Evolutionary conservation across 2,888 invertebrate genomes (phyloP), one percentile per base, ranked within the genome.

Genomic region (Heliconius aoede): DNA sequence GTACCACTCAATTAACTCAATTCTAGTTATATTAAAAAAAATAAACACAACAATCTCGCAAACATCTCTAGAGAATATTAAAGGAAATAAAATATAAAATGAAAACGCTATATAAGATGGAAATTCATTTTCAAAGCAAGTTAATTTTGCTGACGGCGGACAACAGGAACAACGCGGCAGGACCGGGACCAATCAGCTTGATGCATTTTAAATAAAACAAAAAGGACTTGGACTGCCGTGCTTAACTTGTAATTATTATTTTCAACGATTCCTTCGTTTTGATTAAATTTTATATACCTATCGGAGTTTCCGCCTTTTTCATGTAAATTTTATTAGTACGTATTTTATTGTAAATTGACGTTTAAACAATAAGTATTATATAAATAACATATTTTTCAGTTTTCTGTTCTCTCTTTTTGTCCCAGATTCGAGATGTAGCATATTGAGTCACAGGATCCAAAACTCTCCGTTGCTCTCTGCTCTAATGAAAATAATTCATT

Each of bases 161-260:
- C 30, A 69, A 61, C 62, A 71, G 40, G 72, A 67, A 40, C 68
- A 71, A 72, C 72, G 68, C 73, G 74, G 36, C 64, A 46, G 68
- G 32, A 77, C 72, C 58, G 77, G 71, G 71, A 78, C 78, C 81
- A 81, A 81, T 81, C 80, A 76, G 74, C 80, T 78, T 81, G 80
- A 81, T 81, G 81, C 80, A 76, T 81, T 80, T 75, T 73, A 78
- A 80, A 80, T 78, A 76, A 75, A 76, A 73, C 74, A 74, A 74
- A 76, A 80, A 81, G 71, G 55, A 24, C 46, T 26, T 21, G 32
- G 64, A 72, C 61, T 40, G 15, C 24, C 3, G 18, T 40, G 24
- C 36, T 65, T 36, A 65, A 24, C 24, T 65, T 65, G 65, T 40
- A 65, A 65, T 64, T 64, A 64, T 64, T 64, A 21, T 36, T 64